phyloP scores from a whole-genome alignment of 2,797 vertebrate genomes.

The Eremophila alpestris region DNA sequence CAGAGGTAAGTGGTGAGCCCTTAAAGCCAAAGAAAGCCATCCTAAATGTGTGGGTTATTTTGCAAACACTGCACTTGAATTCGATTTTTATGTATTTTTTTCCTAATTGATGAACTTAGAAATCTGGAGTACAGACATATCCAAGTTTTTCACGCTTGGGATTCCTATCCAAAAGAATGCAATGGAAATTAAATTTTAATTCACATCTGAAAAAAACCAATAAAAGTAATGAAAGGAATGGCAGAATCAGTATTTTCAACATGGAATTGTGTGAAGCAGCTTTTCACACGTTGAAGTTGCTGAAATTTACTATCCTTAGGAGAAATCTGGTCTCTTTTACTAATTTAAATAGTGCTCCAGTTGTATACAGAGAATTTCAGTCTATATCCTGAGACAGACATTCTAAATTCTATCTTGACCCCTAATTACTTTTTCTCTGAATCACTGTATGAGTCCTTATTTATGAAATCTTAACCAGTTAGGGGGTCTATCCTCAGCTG shows the following conservation, averaged over 20 bases:
- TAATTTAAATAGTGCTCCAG: not conserved
- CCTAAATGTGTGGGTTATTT: not conserved
- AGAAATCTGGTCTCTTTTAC: not conserved
- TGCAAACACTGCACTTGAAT: not conserved
- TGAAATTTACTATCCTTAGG: not conserved
- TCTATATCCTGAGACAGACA: not conserved
- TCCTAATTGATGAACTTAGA: not conserved
- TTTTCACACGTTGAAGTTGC: not conserved
- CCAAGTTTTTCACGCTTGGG: not conserved
- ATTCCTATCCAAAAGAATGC: not conserved
- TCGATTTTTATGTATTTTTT: not conserved
- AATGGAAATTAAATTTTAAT: not conserved
- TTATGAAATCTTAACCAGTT: not conserved
- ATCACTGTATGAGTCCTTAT: not conserved
- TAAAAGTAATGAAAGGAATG: not conserved
- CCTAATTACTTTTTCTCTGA: not conserved
- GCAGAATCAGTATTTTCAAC: not conserved
- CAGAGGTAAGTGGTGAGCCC: slow-evolving; percentile 86
- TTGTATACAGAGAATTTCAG: not conserved
- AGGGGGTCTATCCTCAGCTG: not conserved
- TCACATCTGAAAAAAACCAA: not conserved
- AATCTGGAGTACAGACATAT: not conserved
- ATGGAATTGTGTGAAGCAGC: not conserved
- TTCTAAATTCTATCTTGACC: not conserved
- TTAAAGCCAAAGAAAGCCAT: not conserved